These are phyloP conservation scores for Rhodinocichla rosea DNA, from an alignment of 2,113 vertebrate genomes.

Conservation along the genomic window DNA sequence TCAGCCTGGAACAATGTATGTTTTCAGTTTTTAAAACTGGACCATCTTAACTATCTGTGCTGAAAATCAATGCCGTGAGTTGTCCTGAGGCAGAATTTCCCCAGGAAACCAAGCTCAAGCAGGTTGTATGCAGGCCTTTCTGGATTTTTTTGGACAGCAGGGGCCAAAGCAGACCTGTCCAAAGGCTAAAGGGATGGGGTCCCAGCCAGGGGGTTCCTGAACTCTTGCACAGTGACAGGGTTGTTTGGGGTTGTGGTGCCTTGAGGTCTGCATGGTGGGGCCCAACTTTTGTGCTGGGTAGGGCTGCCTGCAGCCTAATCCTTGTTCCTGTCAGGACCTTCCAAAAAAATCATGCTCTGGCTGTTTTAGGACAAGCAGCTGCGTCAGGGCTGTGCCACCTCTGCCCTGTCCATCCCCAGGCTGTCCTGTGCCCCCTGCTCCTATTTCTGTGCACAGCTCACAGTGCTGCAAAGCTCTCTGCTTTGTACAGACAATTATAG, in stretches of 20 bases:
- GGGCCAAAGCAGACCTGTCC: not conserved
- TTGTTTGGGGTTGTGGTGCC: not conserved
- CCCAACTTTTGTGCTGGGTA: not conserved
- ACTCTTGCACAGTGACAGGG: not conserved
- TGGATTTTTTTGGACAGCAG: not conserved
- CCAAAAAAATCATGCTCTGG: not conserved
- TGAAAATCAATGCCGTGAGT: not conserved
- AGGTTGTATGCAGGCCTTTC: not conserved
- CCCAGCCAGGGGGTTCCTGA: not conserved
- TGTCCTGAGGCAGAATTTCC: not conserved
- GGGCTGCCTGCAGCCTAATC: not conserved
- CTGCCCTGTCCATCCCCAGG: not conserved
- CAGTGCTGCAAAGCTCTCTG: not conserved
- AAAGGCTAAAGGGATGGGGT: not conserved
- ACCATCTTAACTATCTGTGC: not conserved
- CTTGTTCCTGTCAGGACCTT: not conserved
- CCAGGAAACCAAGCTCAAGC: not conserved
- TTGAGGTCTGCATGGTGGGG: not conserved
- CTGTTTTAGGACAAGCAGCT: not conserved
- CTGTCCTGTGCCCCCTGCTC: not conserved
- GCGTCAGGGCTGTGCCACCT: fast-evolving
- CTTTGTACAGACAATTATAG: not conserved
- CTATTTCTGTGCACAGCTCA: not conserved
- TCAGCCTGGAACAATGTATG: not conserved
- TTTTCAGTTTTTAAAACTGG: not conserved